Evolutionary conservation across 2,797 vertebrate species (phyloP).

Genomic region (Tapirus indicus): DNA sequence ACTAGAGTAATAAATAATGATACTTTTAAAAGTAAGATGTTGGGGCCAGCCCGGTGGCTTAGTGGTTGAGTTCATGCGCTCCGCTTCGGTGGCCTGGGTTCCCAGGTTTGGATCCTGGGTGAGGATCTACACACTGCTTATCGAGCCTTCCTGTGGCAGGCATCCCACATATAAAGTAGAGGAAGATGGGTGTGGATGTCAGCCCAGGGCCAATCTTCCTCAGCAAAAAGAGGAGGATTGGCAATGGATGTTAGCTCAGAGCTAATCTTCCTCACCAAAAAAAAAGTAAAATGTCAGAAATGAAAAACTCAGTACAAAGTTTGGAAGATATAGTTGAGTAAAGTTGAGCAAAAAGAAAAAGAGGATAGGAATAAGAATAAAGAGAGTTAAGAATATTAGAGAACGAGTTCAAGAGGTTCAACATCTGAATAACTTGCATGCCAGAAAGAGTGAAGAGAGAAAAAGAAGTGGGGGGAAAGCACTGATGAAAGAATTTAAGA

Average conservation of each 20-base stretch:
- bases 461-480: neutral
- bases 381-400: neutral
- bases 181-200: no score
- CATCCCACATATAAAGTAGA: no score
- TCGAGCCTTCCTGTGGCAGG: no score
- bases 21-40: neutral
- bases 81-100: no score
- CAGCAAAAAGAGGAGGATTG: no score
- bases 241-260: no score
- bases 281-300: conserved; percentile 13
- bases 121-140: no score
- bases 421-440: neutral
- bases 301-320: neutral
- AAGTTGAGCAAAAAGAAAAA: conserved; percentile 18
- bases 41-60: no score
- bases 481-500: neutral
- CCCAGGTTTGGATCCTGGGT: no score
- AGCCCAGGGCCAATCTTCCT: no score
- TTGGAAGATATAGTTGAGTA: neutral
- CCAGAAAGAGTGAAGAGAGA: neutral
- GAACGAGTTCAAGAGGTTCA: neutral
- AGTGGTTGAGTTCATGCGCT: no score
- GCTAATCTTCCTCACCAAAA: no score
- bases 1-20: neutral
- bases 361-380: conserved; percentile 37